Percentiles rank a stretch among this genome's conserved stretches.
Evolutionary conservation across 2,113 vertebrate genomes (phyloP).

Genomic region (Anguilla rostrata): DNA sequence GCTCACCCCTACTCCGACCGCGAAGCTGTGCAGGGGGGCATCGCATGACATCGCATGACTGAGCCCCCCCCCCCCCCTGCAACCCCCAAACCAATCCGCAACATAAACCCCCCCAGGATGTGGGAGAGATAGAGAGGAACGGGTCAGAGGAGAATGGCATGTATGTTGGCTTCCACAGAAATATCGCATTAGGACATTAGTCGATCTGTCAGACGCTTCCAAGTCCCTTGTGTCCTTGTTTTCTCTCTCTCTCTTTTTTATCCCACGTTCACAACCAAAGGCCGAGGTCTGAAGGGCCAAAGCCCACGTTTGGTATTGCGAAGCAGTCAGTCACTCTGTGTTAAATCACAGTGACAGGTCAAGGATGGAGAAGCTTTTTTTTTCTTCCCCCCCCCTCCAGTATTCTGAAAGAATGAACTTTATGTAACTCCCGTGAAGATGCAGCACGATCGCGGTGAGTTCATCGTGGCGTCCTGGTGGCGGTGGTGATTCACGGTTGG

Average conservation of each 20-base stretch:
- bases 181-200: slow-evolving; percentile 60
- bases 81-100: not conserved
- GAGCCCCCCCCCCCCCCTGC: not conserved
- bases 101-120: not conserved
- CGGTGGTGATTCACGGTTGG: not conserved
- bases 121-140: slow-evolving; percentile 28
- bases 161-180: slow-evolving; percentile 46
- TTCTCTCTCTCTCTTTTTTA: slow-evolving; percentile 50
- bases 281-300: slow-evolving; percentile 62
- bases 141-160: slow-evolving; percentile 40
- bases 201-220: slow-evolving; percentile 60
- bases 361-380: slow-evolving; percentile 59
- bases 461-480: not conserved
- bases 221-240: slow-evolving; percentile 47
- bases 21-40: not conserved
- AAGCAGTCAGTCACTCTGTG: slow-evolving; percentile 67
- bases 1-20: not conserved
- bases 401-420: slow-evolving; percentile 41
- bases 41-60: not conserved
- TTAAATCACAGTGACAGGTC: slow-evolving; percentile 68
- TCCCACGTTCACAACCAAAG: slow-evolving; percentile 45
- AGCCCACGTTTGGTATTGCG: slow-evolving; percentile 51
- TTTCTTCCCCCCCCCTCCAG: slow-evolving; percentile 44
- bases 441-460: not conserved
- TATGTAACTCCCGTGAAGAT: slow-evolving; percentile 45